Base-by-base conservation (phyloP, 1,140 invertebrate species). In the Oncopeltus fasciatus region DNA sequence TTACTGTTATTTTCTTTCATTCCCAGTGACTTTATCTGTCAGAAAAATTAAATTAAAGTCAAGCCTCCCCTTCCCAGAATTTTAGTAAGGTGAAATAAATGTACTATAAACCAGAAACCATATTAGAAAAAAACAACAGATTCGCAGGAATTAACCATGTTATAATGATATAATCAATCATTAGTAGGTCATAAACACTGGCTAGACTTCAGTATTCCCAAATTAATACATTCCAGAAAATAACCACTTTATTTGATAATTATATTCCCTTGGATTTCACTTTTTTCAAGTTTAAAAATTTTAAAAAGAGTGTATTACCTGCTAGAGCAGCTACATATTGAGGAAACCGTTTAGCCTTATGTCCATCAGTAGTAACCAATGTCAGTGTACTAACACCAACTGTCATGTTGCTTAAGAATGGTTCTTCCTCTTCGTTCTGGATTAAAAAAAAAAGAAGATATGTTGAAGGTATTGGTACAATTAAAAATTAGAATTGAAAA, bases 321-420 rank as follows among this genome's bases (percentile, higher is more conserved):
- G 64, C 62, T 14, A 68, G 20, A 5, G 67, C 69, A 38, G 66
- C 69, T 4, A 67, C 38, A 61, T 69, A 69, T 56, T 69, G 69
- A 11, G 68, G 67, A 16, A 67, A 51, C 57, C 51, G 61, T n/a
- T 29, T 59, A 21, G 63, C 57, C 57, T 58, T 47, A 4, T 59
- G 57, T 31, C 27, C 47, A 18, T 29, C n/a, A 5, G 14, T 14
- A 5, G 31, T 8, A 29, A 57, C 56, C 14, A 57, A 16, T 18
- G 56, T 57, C 26, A 31, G 56, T 2, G 56, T 21, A 57, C 56
- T 57, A 18, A 33, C 28, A 2, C 56, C 56, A 16, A 57, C 24
- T 24, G 18, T 53, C 49, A 53, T 53, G 24, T 53, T 53, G 49
- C 49, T 24, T 21, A 53, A 21, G 20, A 53, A 24, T 20, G 49